Conservation (phyloP, 2,888 invertebrate genomes). For the Clistopyga incitator region DNA sequence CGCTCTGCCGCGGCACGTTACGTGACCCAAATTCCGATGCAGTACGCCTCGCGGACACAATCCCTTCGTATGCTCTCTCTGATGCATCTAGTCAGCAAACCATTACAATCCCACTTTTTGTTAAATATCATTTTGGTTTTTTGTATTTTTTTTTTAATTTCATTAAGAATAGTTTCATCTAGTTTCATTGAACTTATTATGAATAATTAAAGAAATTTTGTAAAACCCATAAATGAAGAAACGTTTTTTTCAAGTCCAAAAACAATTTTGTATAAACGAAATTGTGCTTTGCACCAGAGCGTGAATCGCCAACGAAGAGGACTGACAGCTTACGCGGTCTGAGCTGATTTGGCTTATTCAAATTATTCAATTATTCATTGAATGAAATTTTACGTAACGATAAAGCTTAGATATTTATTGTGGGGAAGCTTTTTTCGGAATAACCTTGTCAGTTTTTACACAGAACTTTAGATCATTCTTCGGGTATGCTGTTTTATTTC, state of each 20-base stretch:
- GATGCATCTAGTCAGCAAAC: conserved; percentile 16
- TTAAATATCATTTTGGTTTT: conserved; percentile 1
- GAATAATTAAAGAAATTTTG: neutral
- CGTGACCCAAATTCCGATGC: conserved; percentile 65
- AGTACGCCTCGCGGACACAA: conserved; percentile 44
- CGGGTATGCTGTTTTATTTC: neutral
- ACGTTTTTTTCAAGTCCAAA: too few species aligned
- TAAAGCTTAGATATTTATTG: too few species aligned
- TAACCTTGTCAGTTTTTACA: neutral
- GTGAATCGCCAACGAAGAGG: too few species aligned
- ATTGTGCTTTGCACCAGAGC: neutral
- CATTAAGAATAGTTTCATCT: neutral
- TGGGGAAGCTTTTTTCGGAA: too few species aligned
- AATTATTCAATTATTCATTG: too few species aligned
- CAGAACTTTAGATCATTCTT: neutral
- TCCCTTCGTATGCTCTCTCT: conserved; percentile 12
- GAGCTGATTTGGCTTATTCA: too few species aligned
- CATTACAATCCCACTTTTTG: conserved; percentile 35
- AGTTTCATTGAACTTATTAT: neutral
- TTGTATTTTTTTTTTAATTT: too few species aligned
- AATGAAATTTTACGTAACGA: too few species aligned
- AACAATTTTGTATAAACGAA: neutral
- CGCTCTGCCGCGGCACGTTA: conserved; percentile 50
- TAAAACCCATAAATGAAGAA: too few species aligned
- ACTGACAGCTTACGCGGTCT: too few species aligned